These are phyloP conservation scores for Molorchus minor DNA, from an alignment of 2,888 invertebrate genomes.

Conservation along the genomic window DNA sequence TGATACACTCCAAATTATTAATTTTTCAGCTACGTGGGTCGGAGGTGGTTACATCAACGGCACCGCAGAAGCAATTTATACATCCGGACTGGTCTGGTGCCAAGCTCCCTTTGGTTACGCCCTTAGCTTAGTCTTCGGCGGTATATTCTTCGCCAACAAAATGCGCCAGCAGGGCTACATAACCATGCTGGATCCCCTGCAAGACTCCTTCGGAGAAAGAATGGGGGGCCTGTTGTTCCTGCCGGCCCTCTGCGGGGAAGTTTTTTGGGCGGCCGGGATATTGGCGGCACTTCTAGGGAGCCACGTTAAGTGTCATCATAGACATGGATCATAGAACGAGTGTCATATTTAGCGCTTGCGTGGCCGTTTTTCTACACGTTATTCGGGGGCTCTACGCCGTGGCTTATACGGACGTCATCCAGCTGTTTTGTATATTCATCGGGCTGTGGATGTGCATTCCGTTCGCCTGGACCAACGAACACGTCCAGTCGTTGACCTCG, in stretches of 20 bases:
- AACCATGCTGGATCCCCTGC: slow-evolving; percentile 98
- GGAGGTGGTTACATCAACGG: slow-evolving; percentile 99
- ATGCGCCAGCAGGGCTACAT: slow-evolving; percentile 98
- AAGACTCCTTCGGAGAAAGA: slow-evolving; percentile 94
- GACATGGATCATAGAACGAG: slow-evolving; percentile 93
- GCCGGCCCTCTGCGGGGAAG: slow-evolving; percentile 95
- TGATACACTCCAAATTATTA: too few relatives aligned
- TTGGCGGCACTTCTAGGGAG: slow-evolving; percentile 94
- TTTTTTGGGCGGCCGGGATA: slow-evolving; percentile 98
- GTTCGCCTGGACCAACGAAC: slow-evolving; percentile 89
- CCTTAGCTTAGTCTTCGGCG: slow-evolving; percentile 93
- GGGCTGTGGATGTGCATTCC: slow-evolving; percentile 99
- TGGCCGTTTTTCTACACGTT: slow-evolving; percentile 98
- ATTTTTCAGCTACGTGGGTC: slow-evolving; percentile 96
- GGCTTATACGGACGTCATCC: slow-evolving; percentile 98
- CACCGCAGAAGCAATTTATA: slow-evolving; percentile 96
- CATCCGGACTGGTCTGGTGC: slow-evolving; percentile 93
- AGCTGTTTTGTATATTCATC: slow-evolving; percentile 96
- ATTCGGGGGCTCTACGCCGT: slow-evolving; percentile 98
- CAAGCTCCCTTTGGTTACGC: slow-evolving; percentile 99
- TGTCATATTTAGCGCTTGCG: slow-evolving; percentile 93
- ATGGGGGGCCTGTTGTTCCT: slow-evolving; percentile 97
- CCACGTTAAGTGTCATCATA: slow-evolving; percentile 95
- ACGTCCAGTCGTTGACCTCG: slow-evolving; percentile 82
- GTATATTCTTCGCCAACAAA: slow-evolving; percentile 96